These are phyloP conservation scores for Gallinago undulata DNA, from an alignment of 2,113 vertebrate species.

Conservation along the genomic window DNA sequence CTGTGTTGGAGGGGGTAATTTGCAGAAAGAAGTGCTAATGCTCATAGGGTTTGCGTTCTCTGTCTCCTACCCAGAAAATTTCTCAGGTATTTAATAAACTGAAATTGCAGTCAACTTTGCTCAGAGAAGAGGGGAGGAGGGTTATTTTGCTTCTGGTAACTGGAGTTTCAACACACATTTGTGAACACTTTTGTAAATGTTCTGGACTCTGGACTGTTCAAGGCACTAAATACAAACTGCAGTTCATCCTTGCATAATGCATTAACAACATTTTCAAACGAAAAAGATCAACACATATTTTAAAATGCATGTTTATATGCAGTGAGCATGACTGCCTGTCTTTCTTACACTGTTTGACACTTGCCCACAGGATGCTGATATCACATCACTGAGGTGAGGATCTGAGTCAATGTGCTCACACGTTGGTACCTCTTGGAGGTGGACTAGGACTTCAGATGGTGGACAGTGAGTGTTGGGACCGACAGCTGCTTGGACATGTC, in stretches of 20 bases:
- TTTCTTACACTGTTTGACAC: background rate
- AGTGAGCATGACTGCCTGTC: fast-evolving
- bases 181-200: background rate
- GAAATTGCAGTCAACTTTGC: background rate
- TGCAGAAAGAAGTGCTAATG: background rate
- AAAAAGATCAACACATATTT: background rate
- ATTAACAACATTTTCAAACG: background rate
- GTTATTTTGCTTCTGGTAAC: background rate
- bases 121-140: background rate
- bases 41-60: background rate
- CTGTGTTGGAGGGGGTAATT: background rate
- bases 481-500: background rate
- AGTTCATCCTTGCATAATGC: background rate
- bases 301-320: background rate
- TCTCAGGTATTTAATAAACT: background rate
- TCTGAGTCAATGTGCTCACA: background rate
- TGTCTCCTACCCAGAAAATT: background rate
- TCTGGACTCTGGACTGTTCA: background rate
- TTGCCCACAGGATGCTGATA: background rate
- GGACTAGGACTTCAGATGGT: background rate
- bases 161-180: background rate
- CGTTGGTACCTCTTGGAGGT: background rate
- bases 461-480: background rate
- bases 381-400: background rate
- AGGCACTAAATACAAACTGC: background rate